These are phyloP conservation scores for Phrixothrix hirtus DNA, from an alignment of 2,888 invertebrate species.

Conservation along the genomic window DNA sequence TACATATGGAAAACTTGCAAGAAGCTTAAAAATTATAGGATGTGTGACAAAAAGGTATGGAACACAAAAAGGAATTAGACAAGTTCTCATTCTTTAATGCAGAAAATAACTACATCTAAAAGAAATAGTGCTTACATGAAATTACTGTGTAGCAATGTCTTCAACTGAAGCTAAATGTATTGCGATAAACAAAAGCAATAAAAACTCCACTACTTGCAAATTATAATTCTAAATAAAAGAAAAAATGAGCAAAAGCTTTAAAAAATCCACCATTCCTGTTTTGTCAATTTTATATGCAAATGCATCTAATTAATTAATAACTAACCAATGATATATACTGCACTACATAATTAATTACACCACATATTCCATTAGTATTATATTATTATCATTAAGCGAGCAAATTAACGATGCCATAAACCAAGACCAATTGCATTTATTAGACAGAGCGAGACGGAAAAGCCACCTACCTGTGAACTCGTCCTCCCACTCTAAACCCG, in stretches of 20 bases:
- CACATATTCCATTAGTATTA: neutral
- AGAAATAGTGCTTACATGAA: conserved; percentile 2
- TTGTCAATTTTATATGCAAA: neutral
- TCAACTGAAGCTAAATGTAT: neutral
- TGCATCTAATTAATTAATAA: neutral
- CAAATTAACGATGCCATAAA: conserved; percentile 26
- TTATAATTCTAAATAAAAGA: neutral
- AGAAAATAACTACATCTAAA: conserved; percentile 5
- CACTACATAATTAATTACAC: conserved; percentile 4
- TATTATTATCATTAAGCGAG: conserved; percentile 12
- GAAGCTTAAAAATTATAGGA: conserved; percentile 22
- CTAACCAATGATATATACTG: neutral
- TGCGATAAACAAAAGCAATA: neutral
- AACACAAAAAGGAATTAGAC: conserved; percentile 18
- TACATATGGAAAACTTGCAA: conserved; percentile 16
- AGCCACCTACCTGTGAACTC: conserved; percentile 97
- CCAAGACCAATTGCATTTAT: conserved; percentile 24
- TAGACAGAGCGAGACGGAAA: conserved; percentile 40
- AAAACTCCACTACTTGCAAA: neutral
- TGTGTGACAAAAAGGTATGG: conserved; percentile 22
- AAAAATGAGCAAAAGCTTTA: neutral
- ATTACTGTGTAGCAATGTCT: neutral
- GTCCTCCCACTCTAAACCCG: conserved; percentile 99
- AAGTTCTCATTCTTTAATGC: conserved; percentile 14
- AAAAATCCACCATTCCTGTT: neutral